Evolutionary conservation across 2,113 vertebrate genomes (phyloP).

Genomic region (Arvicanthis niloticus): DNA sequence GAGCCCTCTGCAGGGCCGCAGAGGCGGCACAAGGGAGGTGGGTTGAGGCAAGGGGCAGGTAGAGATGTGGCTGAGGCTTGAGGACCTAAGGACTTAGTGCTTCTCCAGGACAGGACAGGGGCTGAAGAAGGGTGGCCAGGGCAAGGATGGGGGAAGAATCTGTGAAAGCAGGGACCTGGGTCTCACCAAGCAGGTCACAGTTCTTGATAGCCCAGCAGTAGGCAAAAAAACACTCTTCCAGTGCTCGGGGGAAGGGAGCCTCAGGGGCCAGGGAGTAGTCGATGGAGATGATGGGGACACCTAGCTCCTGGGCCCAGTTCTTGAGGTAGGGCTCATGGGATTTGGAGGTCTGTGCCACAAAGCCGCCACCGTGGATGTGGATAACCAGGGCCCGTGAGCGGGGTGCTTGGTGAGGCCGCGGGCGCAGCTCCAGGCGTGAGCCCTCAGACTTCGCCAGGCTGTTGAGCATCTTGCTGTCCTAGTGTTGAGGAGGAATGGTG

Average conservation of each 20-base stretch:
- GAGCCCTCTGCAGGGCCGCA: not conserved
- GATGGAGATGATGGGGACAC: slow-evolving; percentile 93
- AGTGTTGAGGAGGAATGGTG: not conserved
- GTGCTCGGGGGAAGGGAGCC: slow-evolving; percentile 93
- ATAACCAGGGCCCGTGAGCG: slow-evolving; percentile 90
- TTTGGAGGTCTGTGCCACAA: slow-evolving; percentile 96
- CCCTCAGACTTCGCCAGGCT: slow-evolving; percentile 89
- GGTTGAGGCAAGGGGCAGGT: not conserved
- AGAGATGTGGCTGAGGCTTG: not conserved
- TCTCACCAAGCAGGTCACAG: slow-evolving; percentile 90
- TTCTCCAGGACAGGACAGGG: not conserved
- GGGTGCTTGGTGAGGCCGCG: slow-evolving; percentile 86
- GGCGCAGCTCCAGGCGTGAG: slow-evolving; percentile 87
- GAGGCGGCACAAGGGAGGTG: not conserved
- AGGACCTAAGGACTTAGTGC: not conserved
- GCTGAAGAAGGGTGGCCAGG: not conserved
- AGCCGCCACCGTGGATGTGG: slow-evolving; percentile 94
- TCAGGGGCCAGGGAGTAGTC: slow-evolving; percentile 96
- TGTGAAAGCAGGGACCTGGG: not conserved
- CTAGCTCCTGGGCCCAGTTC: slow-evolving; percentile 93
- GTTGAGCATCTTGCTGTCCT: slow-evolving; percentile 92
- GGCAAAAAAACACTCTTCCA: slow-evolving; percentile 96
- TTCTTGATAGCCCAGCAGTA: slow-evolving; percentile 96
- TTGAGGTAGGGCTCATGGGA: slow-evolving; percentile 96
- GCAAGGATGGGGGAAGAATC: no score